Percentiles rank a stretch among this genome's conserved stretches.
Evolutionary conservation across 2,113 vertebrate species (phyloP).

Genomic region (Charadrius vociferus): DNA sequence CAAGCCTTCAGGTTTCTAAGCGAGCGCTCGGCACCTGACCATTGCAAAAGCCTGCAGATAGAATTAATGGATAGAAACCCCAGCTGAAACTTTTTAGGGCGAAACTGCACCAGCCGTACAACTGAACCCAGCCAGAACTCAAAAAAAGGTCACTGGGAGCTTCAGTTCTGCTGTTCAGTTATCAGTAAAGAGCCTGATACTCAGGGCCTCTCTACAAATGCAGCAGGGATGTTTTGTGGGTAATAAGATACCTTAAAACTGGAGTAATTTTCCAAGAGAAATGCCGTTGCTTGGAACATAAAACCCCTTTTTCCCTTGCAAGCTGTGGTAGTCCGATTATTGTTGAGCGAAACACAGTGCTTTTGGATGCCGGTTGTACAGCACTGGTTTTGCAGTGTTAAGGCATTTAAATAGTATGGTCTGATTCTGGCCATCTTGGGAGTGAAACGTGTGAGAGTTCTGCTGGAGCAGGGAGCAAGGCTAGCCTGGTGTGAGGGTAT

Average conservation of each 20-base stretch:
- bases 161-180: not conserved
- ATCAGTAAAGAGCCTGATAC: not conserved
- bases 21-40: not conserved
- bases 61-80: not conserved
- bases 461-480: not conserved
- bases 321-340: not conserved
- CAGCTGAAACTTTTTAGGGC: not conserved
- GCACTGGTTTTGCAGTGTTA: not conserved
- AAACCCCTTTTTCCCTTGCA: not conserved
- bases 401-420: not conserved
- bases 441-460: not conserved
- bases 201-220: not conserved
- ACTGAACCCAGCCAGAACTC: not conserved
- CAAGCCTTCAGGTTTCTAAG: not conserved
- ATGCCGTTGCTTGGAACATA: not conserved
- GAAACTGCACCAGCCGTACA: not conserved
- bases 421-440: not conserved
- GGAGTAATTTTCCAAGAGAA: not conserved
- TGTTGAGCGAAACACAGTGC: not conserved
- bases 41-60: fast-evolving
- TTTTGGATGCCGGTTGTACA: not conserved
- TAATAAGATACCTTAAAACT: not conserved
- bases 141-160: not conserved
- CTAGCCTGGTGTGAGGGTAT: not conserved
- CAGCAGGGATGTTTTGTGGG: not conserved